Percentiles rank a stretch among this genome's conserved stretches.
These are phyloP conservation scores for Drosophila virilis DNA, from an alignment of 1,140 invertebrate species.

Conservation along the genomic window DNA sequence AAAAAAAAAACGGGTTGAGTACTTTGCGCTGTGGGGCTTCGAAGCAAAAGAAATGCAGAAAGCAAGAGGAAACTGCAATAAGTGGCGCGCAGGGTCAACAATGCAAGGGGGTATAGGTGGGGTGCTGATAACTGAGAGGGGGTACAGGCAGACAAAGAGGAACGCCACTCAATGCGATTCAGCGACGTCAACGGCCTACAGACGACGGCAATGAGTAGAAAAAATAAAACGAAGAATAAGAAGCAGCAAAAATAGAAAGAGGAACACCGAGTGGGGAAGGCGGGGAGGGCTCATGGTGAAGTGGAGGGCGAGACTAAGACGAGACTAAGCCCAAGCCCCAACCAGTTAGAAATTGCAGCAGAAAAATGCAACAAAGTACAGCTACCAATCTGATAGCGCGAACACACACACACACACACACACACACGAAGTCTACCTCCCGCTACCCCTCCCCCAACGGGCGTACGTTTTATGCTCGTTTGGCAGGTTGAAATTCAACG, in stretches of 20 bases:
- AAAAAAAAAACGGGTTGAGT: conserved; percentile 56
- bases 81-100: conserved; percentile 80
- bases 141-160: conserved; percentile 33
- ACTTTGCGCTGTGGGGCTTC: conserved; percentile 72
- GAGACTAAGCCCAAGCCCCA: conserved; percentile 52
- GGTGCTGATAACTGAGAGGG: conserved; percentile 12
- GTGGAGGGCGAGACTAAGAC: conserved; percentile 38
- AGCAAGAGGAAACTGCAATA: conserved; percentile 70
- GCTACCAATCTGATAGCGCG: conserved; percentile 65
- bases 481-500: conserved; percentile 80
- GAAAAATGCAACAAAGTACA: conserved; percentile 80
- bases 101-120: conserved; percentile 34
- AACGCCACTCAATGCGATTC: conserved; percentile 48
- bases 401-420: conserved; percentile 4
- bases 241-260: conserved; percentile 16
- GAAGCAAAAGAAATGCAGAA: conserved; percentile 78
- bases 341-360: conserved; percentile 78
- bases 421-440: not conserved
- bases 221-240: conserved; percentile 26
- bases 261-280: not conserved
- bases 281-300: not conserved
- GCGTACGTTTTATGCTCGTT: conserved; percentile 49
- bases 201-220: conserved; percentile 59
- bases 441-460: not conserved
- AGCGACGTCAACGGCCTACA: conserved; percentile 70